Base-by-base conservation (phyloP, 2,113 vertebrate species). In the Elephas maximus region DNA sequence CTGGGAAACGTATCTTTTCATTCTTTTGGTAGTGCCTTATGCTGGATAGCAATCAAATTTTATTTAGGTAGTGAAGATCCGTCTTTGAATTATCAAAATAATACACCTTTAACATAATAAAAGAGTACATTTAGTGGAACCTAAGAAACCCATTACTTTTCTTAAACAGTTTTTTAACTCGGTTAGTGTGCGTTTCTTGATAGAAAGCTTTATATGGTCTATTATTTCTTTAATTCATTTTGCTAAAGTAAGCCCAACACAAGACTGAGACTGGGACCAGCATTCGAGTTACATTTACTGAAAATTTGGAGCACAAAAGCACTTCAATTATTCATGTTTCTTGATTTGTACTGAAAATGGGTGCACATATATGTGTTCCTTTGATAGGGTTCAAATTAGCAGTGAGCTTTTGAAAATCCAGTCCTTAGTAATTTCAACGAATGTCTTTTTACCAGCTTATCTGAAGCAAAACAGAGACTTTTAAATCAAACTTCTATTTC, bases 401-500 rank as follows among this genome's bases (percentile, higher is more conserved):
- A 96, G 86, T 37, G 44, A 97, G 94, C 92, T 93, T 98, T 95
- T 95, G 76, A 98, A 97, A 97, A 95, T 33, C 88, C 1, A 2
- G 88, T 63, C 88, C 76, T 95, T 92, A 73, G 89, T 96, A 96
- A 77, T 82, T 96, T 92, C 95, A 69, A 95, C 71, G 95, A 97
- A 95, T 94, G 88, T 94, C 94, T 96, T 97, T 97, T 95, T 83
- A 91, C 96, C 6, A 84, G 96, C 97, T 98, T 97, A 98, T 98
- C 97, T 97, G 90, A 79, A 91, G 91, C 90, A 94, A 97, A 97
- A 97, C 96, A 98, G 95, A 91, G 90, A 95, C 96, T 97, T 97
- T 95, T 95, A 97, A 97, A 97, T 97, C 95, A 98, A 97, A 98
- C 88, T 97, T 97, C 85, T 93, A 83, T 97, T 98, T 98, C 96